Evolutionary conservation across 2,113 vertebrate genomes (phyloP), one percentile per base, ranked within the genome.

Genomic region (Otolemur garnettii): DNA sequence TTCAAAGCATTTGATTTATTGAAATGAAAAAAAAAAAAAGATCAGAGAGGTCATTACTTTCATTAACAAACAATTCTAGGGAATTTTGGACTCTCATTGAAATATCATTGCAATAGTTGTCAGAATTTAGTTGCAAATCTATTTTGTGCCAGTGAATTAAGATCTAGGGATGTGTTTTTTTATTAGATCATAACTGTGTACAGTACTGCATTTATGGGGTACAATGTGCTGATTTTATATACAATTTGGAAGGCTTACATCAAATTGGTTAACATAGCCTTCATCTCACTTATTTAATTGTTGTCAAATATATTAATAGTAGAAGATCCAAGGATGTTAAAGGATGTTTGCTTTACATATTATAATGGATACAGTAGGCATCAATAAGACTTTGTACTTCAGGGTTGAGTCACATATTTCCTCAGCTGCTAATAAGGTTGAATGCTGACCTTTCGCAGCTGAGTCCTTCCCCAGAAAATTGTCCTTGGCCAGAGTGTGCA

Each of bases 391-490:
- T 78, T 10, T 53, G 4, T 3, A 66, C 26, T 35, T 80, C 28
- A 53, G 42, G 26, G 3, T 0, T 59, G 53, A 64, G 9, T 15
- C 12, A n/a, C 0, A 0, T 35, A n/a, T 66, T 53, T 83, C 55
- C 3, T 45, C 4, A 71, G 7, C 38, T 55, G 30, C 28, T 81
- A 35, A 53, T 60, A 57, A 35, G 69, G 13, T 11, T 42, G 30
- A 35, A 8, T 24, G 33, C 10, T 45, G 18, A 13, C 6, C 4
- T 24, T 75, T 45, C 30, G 64, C n/a, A 55, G 17, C 2, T 22
- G 53, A n/a, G 2, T 69, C 22, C 24, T 57, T 78, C 18, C 42
- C 5, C 9, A 77, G 38, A 19, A 80, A 59, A 24, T 21, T 30
- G 6, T 30, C 30, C 75, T 93, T 79, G 60, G 8, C 59, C 6